Evolutionary conservation across 2,113 vertebrate species (phyloP).

Genomic region (Neolamprologus hecqui): DNA sequence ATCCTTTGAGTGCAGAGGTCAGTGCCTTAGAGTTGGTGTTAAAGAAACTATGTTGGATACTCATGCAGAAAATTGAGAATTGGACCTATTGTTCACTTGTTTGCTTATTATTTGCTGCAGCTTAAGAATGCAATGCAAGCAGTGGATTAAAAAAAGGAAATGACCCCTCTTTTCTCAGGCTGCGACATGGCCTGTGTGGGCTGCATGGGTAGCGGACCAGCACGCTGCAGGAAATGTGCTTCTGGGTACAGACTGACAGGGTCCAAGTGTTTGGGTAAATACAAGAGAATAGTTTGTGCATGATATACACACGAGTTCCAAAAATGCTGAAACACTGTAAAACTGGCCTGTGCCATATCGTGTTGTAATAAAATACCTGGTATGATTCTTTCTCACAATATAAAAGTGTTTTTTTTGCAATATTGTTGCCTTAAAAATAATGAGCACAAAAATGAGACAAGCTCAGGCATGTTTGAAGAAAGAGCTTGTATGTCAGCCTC

Average conservation of each 20-base stretch:
- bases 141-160: not conserved
- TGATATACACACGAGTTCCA: not conserved
- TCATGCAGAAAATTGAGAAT: not conserved
- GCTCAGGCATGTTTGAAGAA: not conserved
- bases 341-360: not conserved
- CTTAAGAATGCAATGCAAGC: not conserved
- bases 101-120: not conserved
- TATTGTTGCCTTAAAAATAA: not conserved
- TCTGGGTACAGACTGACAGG: constrained; percentile 82
- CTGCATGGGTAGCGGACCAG: constrained; percentile 85
- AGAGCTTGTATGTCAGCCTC: not conserved
- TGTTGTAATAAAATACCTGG: not conserved
- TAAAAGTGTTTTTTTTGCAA: not conserved
- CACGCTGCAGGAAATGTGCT: constrained; percentile 89
- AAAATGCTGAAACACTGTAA: not conserved
- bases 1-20: constrained; percentile 88
- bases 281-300: not conserved
- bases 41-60: not conserved
- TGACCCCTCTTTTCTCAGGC: constrained; percentile 57
- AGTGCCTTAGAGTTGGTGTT: not conserved
- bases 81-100: not conserved
- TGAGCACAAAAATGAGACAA: not conserved
- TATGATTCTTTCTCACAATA: not conserved
- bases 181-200: constrained; percentile 86
- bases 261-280: constrained; percentile 84